A percentile compares a stretch with the other conserved stretches of the same genome.
These are phyloP conservation scores for Myotis pilosus DNA, from an alignment of 2,797 vertebrate species.

Conservation along the genomic window DNA sequence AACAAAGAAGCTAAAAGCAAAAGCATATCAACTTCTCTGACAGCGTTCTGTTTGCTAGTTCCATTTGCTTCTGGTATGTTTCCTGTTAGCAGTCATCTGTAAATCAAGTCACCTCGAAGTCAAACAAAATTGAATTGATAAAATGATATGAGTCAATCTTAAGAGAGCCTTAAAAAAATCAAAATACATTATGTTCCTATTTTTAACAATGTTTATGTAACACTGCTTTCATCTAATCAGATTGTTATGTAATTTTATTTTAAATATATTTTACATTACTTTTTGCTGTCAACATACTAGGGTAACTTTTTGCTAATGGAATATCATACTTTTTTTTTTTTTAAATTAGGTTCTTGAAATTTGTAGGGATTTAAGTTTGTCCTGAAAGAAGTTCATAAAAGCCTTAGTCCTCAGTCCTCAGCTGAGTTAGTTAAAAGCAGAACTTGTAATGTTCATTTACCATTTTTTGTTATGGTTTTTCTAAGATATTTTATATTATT, in stretches of 20 bases:
- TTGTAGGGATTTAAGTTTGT: conserved; percentile 46
- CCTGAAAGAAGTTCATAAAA: conserved; percentile 25
- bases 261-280: conserved; percentile 13
- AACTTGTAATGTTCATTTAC: neutral
- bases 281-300: conserved; percentile 32
- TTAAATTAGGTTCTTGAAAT: conserved; percentile 34
- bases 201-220: neutral
- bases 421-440: neutral
- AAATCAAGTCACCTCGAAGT: neutral
- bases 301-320: conserved; percentile 31
- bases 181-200: neutral
- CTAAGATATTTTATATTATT: neutral
- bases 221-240: neutral
- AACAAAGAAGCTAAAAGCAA: neutral
- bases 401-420: neutral
- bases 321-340: conserved; percentile 21
- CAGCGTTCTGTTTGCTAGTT: neutral
- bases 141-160: conserved; percentile 3
- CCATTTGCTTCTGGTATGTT: neutral
- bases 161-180: neutral
- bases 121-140: neutral
- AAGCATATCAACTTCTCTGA: neutral
- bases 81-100: neutral
- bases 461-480: neutral
- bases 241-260: conserved; percentile 49